Evolutionary conservation across 1,140 invertebrate genomes (phyloP).

Genomic region (Eurosta solidaginis): DNA sequence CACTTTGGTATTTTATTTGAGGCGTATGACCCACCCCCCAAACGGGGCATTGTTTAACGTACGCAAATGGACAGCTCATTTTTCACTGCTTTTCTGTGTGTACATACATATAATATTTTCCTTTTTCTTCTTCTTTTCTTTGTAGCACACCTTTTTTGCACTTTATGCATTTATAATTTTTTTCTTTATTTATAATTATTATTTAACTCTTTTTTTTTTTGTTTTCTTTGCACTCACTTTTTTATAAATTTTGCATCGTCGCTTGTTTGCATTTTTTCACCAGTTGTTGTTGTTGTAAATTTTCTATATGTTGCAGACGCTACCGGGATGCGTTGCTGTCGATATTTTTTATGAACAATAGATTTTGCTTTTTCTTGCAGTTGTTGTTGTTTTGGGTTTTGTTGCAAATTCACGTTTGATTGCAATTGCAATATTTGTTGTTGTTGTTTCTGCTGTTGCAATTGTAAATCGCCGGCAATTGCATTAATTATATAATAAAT

Average conservation of each 20-base stretch:
- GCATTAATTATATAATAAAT: slow-evolving; percentile 58
- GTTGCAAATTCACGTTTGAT: background rate
- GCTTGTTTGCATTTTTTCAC: slow-evolving; percentile 61
- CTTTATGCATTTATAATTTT: slow-evolving; percentile 15
- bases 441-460: slow-evolving; percentile 32
- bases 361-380: slow-evolving; percentile 19
- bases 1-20: slow-evolving; percentile 4
- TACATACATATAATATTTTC: too few relatives aligned
- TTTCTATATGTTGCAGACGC: slow-evolving; percentile 7
- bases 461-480: slow-evolving; percentile 45
- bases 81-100: slow-evolving; percentile 3
- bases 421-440: slow-evolving; percentile 30
- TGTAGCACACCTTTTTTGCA: background rate
- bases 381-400: too few relatives aligned
- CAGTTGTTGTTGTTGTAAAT: slow-evolving; percentile 31
- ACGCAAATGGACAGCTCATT: slow-evolving; percentile 22
- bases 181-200: slow-evolving; percentile 9
- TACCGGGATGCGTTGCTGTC: slow-evolving; percentile 9
- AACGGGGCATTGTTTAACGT: slow-evolving; percentile 2
- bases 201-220: slow-evolving; percentile 20
- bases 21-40: background rate
- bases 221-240: slow-evolving; percentile 60
- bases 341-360: slow-evolving; percentile 15
- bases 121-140: background rate
- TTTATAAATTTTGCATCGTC: slow-evolving; percentile 68